Evolutionary conservation across 2,797 vertebrate species (phyloP).

Genomic region (Serranus cabrilla): DNA sequence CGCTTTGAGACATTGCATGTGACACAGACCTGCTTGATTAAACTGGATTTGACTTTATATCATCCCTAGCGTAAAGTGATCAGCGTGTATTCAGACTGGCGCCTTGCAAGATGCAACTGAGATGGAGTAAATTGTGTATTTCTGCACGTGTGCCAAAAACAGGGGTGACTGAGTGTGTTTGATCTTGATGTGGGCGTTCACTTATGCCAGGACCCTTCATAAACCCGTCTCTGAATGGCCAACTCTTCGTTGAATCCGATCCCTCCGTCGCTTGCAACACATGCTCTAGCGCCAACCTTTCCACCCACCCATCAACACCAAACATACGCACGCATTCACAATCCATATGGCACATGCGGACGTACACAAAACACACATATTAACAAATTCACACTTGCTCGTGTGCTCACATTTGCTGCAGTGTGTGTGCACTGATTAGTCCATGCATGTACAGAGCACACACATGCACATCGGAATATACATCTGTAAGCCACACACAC

Average conservation of each 20-base stretch:
- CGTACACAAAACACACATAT: background rate
- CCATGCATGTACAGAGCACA: slow-evolving; percentile 11
- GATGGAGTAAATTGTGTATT: background rate
- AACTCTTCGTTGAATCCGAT: slow-evolving; percentile 18
- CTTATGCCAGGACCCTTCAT: slow-evolving; percentile 23
- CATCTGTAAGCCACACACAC: slow-evolving; percentile 34
- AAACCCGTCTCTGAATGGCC: slow-evolving; percentile 30
- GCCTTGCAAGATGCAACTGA: too few relatives aligned
- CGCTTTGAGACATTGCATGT: background rate
- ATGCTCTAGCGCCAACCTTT: slow-evolving; percentile 15
- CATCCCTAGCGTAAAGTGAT: background rate
- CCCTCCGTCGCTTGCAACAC: slow-evolving; percentile 27
- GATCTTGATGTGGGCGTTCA: slow-evolving; percentile 16
- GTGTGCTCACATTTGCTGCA: slow-evolving; percentile 22
- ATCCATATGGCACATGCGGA: slow-evolving; percentile 12
- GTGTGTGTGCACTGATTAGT: slow-evolving; percentile 14
- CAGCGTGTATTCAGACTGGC: too few relatives aligned
- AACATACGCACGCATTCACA: background rate
- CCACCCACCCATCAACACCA: background rate
- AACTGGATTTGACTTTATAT: background rate
- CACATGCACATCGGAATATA: slow-evolving; percentile 23
- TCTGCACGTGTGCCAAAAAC: background rate
- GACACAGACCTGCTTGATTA: background rate
- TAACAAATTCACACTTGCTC: slow-evolving; percentile 36
- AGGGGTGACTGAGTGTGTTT: background rate